Evolutionary conservation across 2,113 vertebrate genomes (phyloP), one percentile per base, ranked within the genome.

Genomic region (Noctilio leporinus): DNA sequence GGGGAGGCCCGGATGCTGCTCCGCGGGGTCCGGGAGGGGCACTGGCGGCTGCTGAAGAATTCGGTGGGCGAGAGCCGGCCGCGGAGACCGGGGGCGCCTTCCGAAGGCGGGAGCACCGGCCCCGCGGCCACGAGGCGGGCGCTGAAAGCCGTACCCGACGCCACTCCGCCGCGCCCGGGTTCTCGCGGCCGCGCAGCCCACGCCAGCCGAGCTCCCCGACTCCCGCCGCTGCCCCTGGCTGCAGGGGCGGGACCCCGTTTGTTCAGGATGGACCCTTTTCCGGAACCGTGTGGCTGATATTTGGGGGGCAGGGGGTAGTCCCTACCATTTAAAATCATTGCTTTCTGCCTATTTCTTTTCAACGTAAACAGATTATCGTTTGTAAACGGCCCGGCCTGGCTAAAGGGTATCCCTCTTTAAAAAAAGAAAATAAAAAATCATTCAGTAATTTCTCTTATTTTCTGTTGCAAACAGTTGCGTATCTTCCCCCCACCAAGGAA

Each of bases 261-360:
- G 84, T 17, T 38, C 76, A 4, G 47, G 72, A 40, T n/a, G 70
- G 11, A n/a, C 62, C 16, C 33, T 38, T 89, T 4, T 76, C 76
- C 57, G 43, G 43, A 86, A n/a, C 55, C 30, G 2, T 5, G 5
- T 0, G 35, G 22, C 62, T 45, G n/a, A 24, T 47, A 4, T 12
- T 40, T 33, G 1, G 6, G 17, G 5, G 26, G 33, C 0, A 5
- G 12, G 7, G 24, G 15, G 33, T 0, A n/a, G 7, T 20, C 47
- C 15, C 5, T 30, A 16, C 22, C 14, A 3, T 33, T 70, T 64
- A 19, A 77, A 95, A 72, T 30, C 72, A 28, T 43, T 40, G 69
- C 43, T 75, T 89, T 89, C 64, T 81, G 55, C 45, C 15, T 38
- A 93, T 84, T 82, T 82, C 78, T 80, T 84, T 81, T 73, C 30